These are phyloP conservation scores for Himalopsyche japonica DNA, from an alignment of 2,888 invertebrate species.

Conservation along the genomic window DNA sequence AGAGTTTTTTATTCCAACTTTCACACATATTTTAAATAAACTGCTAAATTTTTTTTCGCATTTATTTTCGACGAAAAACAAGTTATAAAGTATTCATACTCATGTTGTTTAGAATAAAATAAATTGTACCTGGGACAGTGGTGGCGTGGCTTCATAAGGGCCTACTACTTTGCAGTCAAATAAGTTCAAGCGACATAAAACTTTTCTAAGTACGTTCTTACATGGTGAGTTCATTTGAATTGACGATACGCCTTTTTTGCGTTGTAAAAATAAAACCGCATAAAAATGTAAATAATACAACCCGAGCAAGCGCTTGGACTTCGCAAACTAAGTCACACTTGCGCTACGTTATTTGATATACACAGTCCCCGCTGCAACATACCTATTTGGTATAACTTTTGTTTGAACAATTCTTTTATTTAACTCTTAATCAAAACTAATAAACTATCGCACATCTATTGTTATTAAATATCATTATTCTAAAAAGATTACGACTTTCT, in stretches of 20 bases:
- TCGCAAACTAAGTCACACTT: neutral
- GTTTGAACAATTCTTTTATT: too few species aligned
- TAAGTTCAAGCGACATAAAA: neutral
- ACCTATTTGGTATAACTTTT: too few species aligned
- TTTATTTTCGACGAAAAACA: too few species aligned
- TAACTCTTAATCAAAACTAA: too few species aligned
- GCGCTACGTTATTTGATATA: neutral
- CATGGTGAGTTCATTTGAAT: neutral
- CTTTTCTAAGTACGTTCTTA: neutral
- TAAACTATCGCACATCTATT: too few species aligned
- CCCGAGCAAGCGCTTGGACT: neutral
- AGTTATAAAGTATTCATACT: neutral
- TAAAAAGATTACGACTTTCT: too few species aligned
- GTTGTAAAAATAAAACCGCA: neutral
- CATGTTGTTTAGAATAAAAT: neutral
- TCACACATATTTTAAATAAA: too few species aligned
- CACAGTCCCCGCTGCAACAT: neutral
- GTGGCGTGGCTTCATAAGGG: neutral
- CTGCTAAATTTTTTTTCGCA: too few species aligned
- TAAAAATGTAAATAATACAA: neutral
- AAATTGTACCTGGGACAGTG: neutral
- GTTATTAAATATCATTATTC: too few species aligned
- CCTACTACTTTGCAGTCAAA: neutral
- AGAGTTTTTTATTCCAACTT: too few species aligned
- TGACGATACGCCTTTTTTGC: neutral